Evolutionary conservation across 2,888 invertebrate species (phyloP).

Genomic region (Diachrysia chrysitis): DNA sequence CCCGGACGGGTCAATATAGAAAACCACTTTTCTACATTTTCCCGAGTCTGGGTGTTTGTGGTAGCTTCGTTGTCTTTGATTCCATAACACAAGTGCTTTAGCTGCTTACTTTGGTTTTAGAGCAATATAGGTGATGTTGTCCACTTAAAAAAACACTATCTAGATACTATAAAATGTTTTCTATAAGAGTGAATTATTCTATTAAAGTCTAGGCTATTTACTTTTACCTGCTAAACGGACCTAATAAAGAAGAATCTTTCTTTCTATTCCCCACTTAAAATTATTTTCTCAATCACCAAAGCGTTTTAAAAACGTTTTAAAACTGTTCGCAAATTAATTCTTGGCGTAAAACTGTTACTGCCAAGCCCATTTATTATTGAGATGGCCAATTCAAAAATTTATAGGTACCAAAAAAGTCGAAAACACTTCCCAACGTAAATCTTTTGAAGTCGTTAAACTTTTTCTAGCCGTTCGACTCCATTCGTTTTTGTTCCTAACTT

Average conservation of each 20-base stretch:
- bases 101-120: too few relatives aligned
- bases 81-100: too few relatives aligned
- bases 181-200: neutral
- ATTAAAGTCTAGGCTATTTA: too few relatives aligned
- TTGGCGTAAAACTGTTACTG: neutral
- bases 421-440: conserved; percentile 38
- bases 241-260: neutral
- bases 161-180: too few relatives aligned
- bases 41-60: too few relatives aligned
- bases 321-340: conserved; percentile 20
- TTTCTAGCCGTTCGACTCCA: conserved; percentile 13
- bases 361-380: conserved; percentile 21
- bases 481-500: conserved; percentile 24
- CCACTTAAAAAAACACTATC: too few relatives aligned
- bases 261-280: neutral
- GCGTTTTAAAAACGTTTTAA: neutral
- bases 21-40: too few relatives aligned
- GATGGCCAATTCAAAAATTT: conserved; percentile 36
- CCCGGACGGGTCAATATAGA: too few relatives aligned
- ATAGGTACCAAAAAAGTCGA: conserved; percentile 26
- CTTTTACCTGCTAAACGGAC: too few relatives aligned
- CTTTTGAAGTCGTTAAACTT: conserved; percentile 30
- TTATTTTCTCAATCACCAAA: neutral
- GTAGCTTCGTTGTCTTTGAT: too few relatives aligned
- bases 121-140: too few relatives aligned